phyloP scores from a whole-genome alignment of 2,797 vertebrate species.

The Mus caroli region DNA sequence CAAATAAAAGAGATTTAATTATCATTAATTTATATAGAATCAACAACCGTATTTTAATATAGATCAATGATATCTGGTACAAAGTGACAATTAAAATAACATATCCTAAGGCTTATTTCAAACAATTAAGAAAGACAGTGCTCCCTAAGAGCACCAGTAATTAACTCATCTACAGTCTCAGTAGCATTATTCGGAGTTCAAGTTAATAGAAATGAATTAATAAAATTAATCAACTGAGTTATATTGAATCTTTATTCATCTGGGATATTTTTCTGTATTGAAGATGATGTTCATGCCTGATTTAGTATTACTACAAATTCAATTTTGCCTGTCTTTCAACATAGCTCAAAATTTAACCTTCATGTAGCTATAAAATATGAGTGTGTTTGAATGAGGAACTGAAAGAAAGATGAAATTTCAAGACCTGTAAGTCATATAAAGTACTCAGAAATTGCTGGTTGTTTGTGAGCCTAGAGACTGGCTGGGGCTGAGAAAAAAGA shows the following conservation, averaged over 20 bases:
- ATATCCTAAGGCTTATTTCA: neutral
- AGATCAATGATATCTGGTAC: neutral
- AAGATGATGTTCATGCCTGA: neutral
- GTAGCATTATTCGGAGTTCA: neutral
- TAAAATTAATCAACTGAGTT: neutral
- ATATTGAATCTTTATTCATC: conserved; percentile 2
- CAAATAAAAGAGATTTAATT: conserved; percentile 1
- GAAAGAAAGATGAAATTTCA: no score
- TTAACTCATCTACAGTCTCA: neutral
- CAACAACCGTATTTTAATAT: neutral
- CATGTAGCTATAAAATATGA: neutral
- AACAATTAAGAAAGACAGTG: neutral
- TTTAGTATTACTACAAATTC: neutral
- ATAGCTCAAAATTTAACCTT: neutral
- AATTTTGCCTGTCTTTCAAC: neutral
- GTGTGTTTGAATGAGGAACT: neutral
- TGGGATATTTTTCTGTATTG: neutral
- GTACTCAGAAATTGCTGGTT: no score
- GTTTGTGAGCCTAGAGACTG: no score
- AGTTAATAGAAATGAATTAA: conserved; percentile 28
- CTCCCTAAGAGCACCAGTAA: neutral
- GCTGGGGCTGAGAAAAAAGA: no score
- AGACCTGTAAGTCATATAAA: no score
- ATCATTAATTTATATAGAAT: neutral
- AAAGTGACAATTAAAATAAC: neutral